Evolutionary conservation across 2,888 invertebrate species (phyloP), one percentile per base, ranked within the genome.

Genomic region (Rhopalosiphum nymphaeae): DNA sequence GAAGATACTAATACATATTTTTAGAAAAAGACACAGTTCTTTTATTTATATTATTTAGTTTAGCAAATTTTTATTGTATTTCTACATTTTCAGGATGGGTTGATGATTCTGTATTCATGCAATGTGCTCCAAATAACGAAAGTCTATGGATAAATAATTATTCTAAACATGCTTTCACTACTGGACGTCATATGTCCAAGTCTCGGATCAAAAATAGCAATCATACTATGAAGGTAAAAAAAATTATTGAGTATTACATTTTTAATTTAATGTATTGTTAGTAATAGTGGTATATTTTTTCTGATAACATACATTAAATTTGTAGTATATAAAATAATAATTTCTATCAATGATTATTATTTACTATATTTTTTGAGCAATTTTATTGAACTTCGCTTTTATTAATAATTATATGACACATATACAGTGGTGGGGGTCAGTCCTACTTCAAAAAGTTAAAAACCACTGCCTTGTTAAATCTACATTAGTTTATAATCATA

Each of bases 121-220:
- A 91, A 78, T 94, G 94, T 57, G 89, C 94, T n/a, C 95, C 95
- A 89, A 89, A 91, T 53, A 96, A 96, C 92, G 91, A 94, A 42
- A 94, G 36, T 61, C 25, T 67, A 25, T 96, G 96, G 95, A 97
- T 97, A 95, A 97, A 97, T 95, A 97, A 97, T 95, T 97, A 97
- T 95, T 97, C 97, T 44, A 97, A 97, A 95, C 97, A 97, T 95
- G 97, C 97, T 29, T 97, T 97, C 95, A 97, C 97, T 88, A 97
- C 97, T 1, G 97, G 97, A 53, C 96, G 97, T 96, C 95, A 96
- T 96, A 95, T 96, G 96, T 95, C 96, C 96, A 95, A 97, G 97
- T 97, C 96, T 26, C 96, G 97, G 95, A 97, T 97, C 91, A 97
- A 97, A 96, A 97, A 97, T 92, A 97, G 97, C 95, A 97, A 97